A percentile compares a stretch with the other conserved stretches of the same genome.
Conservation (phyloP, 2,888 invertebrate species). For the Cosmorhoe ocellata region DNA sequence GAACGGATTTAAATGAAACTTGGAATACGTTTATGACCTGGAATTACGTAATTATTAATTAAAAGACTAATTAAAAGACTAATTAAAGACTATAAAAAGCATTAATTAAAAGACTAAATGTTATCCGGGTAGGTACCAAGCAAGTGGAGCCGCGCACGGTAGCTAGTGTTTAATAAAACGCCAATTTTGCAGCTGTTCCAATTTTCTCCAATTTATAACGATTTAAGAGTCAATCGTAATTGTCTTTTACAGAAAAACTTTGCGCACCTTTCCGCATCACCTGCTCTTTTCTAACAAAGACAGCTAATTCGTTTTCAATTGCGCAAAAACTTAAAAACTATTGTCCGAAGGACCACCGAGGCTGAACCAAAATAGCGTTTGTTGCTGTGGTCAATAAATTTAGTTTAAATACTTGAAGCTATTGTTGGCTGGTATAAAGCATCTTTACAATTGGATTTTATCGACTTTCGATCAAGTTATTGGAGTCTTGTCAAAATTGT, state of each 20-base stretch:
- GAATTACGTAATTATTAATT: too few relatives aligned
- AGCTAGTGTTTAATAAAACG: not conserved
- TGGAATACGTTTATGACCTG: too few relatives aligned
- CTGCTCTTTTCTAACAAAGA: conserved; percentile 49
- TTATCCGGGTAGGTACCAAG: too few relatives aligned
- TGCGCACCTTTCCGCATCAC: conserved; percentile 36
- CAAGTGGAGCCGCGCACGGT: too few relatives aligned
- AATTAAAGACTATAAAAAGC: too few relatives aligned
- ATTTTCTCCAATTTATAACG: conserved; percentile 24
- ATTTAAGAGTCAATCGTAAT: conserved; percentile 10
- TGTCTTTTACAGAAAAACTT: conserved; percentile 21
- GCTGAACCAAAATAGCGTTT: conserved; percentile 7
- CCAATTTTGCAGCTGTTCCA: conserved; percentile 20
- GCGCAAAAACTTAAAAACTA: conserved; percentile 30
- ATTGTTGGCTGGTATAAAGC: conserved; percentile 26
- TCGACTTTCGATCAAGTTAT: conserved; percentile 2
- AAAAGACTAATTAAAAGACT: too few relatives aligned
- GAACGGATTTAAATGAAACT: too few relatives aligned
- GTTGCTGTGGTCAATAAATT: conserved; percentile 17
- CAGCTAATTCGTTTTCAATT: conserved; percentile 64
- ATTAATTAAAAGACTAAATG: too few relatives aligned
- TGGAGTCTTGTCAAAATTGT: too few relatives aligned
- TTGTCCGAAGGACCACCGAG: conserved; percentile 14
- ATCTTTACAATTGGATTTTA: conserved; percentile 8
- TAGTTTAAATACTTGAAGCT: conserved; percentile 23